Base-by-base conservation (phyloP, 35 echinoderm and acorn worm genomes). In the Heliocidaris tuberculata region DNA sequence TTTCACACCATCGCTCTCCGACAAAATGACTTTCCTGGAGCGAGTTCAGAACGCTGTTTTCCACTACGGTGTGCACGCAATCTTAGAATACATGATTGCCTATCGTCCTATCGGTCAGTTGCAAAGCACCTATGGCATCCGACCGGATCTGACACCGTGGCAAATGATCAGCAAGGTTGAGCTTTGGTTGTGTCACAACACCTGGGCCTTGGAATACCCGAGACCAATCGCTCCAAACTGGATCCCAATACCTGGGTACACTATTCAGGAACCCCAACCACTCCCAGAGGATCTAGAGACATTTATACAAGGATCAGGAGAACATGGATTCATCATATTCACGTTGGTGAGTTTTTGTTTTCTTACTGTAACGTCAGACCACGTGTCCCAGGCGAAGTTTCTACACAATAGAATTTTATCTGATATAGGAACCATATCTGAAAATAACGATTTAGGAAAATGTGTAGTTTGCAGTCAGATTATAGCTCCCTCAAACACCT, bases 281-380 rank as follows among this genome's bases (percentile, higher is more conserved):
- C 91, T 93, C 5, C 91, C 91, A 30, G 31, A 93, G 49, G 91
- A 93, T 50, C 50, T 93, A 59, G 49, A 93, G 50, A 48, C 47
- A 30, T 93, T 93, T 48, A n/a, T 93, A 7, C 48, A 93, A 31
- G 91, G 91, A 31, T 93, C 91, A 52, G 91, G 90, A 31, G 48
- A 93, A 93, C 19, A 93, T 93, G 91, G 91, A 50, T 93, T 93
- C 50, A 59, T 93, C 24, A 21, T 93, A 6, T 93, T 93, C 24
- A 31, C 91, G 19, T 48, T 93, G 48, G 91, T 93, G 19, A 52
- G 50, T 88, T 7, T 86, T 32, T 42, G 35, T 42, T 42, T 42
- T 42, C 35, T 30, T 29, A 13, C 21, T 29, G 2, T 15, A 56
- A 56, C 52, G 9, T 11, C 2, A 56, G 52, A 13, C 7, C 15